Conservation (phyloP, 2,113 vertebrate genomes). For the Pitta sordida region DNA sequence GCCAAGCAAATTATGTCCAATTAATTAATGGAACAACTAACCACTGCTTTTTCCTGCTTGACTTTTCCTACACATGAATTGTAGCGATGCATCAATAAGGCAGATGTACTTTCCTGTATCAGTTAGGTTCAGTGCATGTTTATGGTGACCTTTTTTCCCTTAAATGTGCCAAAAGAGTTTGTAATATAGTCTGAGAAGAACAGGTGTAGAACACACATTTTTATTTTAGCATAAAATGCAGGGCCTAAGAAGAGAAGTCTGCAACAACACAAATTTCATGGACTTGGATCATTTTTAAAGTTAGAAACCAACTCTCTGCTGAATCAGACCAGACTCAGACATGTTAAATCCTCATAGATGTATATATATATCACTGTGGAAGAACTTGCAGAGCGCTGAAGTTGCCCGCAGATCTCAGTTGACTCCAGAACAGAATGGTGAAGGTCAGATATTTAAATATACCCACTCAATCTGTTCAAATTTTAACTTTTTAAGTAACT, state of each 20-base stretch:
- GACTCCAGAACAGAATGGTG: neutral
- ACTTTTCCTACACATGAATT: neutral
- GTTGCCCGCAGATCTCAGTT: neutral
- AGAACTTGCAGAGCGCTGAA: neutral
- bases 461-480: neutral
- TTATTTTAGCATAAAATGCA: neutral
- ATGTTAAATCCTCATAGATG: neutral
- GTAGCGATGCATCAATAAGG: neutral
- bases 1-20: neutral
- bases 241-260: neutral
- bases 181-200: neutral
- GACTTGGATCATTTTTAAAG: neutral
- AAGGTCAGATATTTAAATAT: neutral
- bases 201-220: rapidly evolving
- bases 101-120: neutral
- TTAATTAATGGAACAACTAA: neutral
- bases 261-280: neutral
- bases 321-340: neutral
- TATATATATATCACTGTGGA: neutral
- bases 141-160: neutral
- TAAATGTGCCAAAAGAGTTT: neutral
- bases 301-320: neutral
- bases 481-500: neutral
- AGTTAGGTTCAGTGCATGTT: neutral
- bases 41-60: neutral